Evolutionary conservation across 2,888 invertebrate species (phyloP), one percentile per base, ranked within the genome.

Genomic region (Meloe dianella): DNA sequence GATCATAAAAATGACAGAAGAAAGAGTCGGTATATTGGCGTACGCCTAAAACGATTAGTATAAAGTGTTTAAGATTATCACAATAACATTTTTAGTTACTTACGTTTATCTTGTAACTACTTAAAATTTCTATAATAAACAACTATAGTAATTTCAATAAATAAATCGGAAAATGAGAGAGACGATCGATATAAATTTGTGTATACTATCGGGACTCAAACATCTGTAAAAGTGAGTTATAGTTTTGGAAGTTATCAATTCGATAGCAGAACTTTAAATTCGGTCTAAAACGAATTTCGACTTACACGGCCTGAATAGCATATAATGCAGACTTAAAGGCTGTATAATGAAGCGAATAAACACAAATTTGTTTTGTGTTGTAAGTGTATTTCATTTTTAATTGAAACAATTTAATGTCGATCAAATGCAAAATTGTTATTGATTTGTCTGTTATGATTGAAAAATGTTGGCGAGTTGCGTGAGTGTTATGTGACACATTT

Each of bases 221-320:
- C 51, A 51, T 51, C 51, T 51, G 22, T 51, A 61, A 61, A 67
- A 67, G 61, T 61, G 60, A 59, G 61, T 61, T 61, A 47, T 17
- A 59, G 59, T 67, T 67, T 67, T 57, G 57, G 61, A 67, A 64
- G 63, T 67, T 60, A 61, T 61, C 38, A 61, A 38, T 17, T 24
- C 22, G 60, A 38, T 38, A 51, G 54, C 14, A 60, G 38, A 68
- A 68, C 65, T 73, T 73, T 72, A 72, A 72, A 73, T 70, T 72
- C 72, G 71, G 71, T 70, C 64, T 66, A 68, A 74, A 74, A 68
- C 64, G 69, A 69, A 70, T 72, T 72, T 72, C 57, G 29, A 30
- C 58, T 24, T 60, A 68, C 71, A 70, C 57, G 70, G 60, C 30
- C 51, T 71, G 73, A 74, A 74, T 74, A 59, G 64, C 58, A 22